Evolutionary conservation across 1,140 invertebrate species (phyloP).

Genomic region (Heliconius congener): DNA sequence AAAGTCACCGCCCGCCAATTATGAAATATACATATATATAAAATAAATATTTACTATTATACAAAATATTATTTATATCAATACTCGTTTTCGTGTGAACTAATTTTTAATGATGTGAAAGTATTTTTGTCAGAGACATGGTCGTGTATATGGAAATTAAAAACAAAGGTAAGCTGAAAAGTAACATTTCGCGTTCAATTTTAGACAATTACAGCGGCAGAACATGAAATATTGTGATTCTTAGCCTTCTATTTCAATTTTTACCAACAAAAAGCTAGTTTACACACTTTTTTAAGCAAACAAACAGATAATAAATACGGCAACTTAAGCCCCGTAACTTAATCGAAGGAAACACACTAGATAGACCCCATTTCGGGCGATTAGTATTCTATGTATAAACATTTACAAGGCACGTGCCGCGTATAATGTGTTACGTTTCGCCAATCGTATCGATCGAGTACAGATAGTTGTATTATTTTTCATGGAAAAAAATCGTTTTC

Average conservation of each 20-base stretch:
- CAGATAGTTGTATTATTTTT: neutral
- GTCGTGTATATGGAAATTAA: neutral
- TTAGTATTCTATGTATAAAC: slow-evolving; percentile 4
- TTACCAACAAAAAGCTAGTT: no score
- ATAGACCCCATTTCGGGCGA: neutral
- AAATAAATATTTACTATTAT: neutral
- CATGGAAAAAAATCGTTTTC: neutral
- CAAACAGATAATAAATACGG: no score
- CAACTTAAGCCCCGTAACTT: neutral
- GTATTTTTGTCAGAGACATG: neutral
- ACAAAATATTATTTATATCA: neutral
- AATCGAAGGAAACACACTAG: neutral
- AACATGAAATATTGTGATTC: no score
- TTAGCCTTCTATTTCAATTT: no score
- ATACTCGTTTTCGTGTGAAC: neutral
- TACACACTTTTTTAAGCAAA: no score
- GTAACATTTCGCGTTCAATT: neutral
- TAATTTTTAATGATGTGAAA: slow-evolving; percentile 6
- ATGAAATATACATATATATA: neutral
- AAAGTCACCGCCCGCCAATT: neutral
- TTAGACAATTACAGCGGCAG: neutral
- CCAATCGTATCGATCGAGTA: neutral
- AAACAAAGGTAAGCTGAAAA: neutral
- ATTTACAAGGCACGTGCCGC: neutral
- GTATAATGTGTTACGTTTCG: neutral